Evolutionary conservation across 2,113 vertebrate species (phyloP).

Genomic region (Ameiurus melas): DNA sequence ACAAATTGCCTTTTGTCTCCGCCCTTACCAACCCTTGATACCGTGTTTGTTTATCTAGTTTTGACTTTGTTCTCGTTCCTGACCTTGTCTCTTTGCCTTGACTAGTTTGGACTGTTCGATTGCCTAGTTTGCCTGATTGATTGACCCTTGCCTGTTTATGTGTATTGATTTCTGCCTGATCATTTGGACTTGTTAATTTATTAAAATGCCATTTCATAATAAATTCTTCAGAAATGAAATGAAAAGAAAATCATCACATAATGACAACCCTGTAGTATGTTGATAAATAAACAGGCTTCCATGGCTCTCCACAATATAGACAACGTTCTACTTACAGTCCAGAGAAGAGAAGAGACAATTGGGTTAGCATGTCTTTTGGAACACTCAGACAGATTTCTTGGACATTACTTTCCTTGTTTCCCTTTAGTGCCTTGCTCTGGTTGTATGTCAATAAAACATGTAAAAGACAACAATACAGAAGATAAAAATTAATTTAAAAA

Average conservation of each 20-base stretch:
- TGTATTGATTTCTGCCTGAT: too few species aligned
- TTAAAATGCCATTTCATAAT: not conserved
- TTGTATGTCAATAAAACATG: not conserved
- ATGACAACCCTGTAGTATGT: not conserved
- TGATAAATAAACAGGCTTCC: not conserved
- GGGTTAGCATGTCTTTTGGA: not conserved
- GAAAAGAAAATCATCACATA: not conserved
- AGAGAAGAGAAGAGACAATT: not conserved
- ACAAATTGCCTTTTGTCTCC: too few species aligned
- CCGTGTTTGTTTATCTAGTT: too few species aligned
- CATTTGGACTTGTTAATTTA: too few species aligned
- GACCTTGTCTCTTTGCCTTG: too few species aligned
- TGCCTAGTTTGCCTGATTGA: too few species aligned
- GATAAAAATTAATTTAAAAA: too few species aligned
- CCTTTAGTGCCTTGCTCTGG: not conserved
- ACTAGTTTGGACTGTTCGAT: too few species aligned
- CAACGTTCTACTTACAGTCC: not conserved
- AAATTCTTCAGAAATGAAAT: not conserved
- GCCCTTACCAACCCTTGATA: too few species aligned
- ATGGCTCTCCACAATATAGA: not conserved
- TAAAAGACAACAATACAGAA: not conserved
- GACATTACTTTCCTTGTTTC: not conserved
- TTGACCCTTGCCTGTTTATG: too few species aligned
- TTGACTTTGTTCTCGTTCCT: too few species aligned
- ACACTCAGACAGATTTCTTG: not conserved